A percentile compares a stretch with the other conserved stretches of the same genome.
These are phyloP conservation scores for Brachystomella parvula DNA, from an alignment of 1,140 invertebrate species.

Conservation along the genomic window DNA sequence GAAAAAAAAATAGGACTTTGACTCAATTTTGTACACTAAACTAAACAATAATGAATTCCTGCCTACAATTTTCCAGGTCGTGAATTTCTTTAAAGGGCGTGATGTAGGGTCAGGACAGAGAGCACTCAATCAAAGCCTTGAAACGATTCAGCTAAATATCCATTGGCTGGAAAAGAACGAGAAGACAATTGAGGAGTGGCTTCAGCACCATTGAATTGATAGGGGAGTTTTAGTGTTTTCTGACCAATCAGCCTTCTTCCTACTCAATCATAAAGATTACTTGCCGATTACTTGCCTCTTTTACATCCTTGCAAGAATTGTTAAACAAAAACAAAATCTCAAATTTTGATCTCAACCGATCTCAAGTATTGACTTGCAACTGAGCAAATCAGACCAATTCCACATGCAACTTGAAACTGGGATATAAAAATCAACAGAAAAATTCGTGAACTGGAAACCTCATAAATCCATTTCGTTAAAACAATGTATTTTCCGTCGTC, in stretches of 20 bases:
- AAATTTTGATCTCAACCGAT: too few relatives aligned
- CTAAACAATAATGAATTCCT: not conserved
- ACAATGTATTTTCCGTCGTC: too few relatives aligned
- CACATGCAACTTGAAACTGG: too few relatives aligned
- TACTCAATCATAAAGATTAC: not conserved
- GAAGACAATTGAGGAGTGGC: constrained; percentile 53
- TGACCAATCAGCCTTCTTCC: not conserved
- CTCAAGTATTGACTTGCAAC: too few relatives aligned
- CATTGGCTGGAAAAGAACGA: constrained; percentile 62
- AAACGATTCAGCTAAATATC: constrained; percentile 69
- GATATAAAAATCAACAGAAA: too few relatives aligned
- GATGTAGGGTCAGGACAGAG: constrained; percentile 59
- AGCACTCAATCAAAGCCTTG: constrained; percentile 62
- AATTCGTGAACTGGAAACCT: too few relatives aligned
- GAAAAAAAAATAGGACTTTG: constrained; percentile 14
- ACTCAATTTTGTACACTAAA: not conserved
- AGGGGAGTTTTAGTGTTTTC: not conserved
- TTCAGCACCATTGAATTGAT: constrained; percentile 41
- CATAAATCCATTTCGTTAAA: too few relatives aligned
- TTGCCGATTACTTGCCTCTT: too few relatives aligned
- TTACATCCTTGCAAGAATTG: too few relatives aligned
- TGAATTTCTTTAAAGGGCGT: constrained; percentile 57
- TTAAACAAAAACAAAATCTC: too few relatives aligned
- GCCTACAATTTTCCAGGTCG: constrained; percentile 48
- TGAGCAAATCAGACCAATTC: too few relatives aligned